A percentile compares a stretch with the other conserved stretches of the same genome.
These are phyloP conservation scores for Danio jaintianensis DNA, from an alignment of 2,797 vertebrate genomes.

Conservation along the genomic window DNA sequence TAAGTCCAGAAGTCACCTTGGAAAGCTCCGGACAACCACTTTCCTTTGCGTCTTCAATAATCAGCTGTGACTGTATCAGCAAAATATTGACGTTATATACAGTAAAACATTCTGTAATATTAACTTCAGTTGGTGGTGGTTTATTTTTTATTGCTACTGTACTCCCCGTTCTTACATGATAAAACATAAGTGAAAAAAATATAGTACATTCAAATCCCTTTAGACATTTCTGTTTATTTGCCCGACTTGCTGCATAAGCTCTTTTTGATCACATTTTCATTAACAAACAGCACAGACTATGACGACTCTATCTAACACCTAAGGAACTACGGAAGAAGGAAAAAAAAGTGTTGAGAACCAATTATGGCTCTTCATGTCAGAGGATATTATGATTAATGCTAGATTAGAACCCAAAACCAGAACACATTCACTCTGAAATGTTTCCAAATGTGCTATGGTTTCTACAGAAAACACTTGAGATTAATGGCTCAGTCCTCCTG, in stretches of 20 bases:
- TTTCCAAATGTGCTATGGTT: slow-evolving; percentile 13
- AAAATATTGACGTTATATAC: not conserved
- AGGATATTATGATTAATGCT: slow-evolving; percentile 42
- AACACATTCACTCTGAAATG: not conserved
- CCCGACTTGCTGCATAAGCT: slow-evolving; percentile 20
- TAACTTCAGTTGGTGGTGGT: not conserved
- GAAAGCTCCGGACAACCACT: not conserved
- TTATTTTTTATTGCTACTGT: not conserved
- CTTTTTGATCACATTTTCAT: slow-evolving; percentile 1
- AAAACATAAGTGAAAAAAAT: not conserved
- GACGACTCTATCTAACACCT: not conserved
- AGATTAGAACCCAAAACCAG: not conserved
- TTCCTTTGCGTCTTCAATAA: not conserved
- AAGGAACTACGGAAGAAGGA: not conserved
- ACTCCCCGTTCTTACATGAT: not conserved
- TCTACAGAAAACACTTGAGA: slow-evolving; percentile 24
- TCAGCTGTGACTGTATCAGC: not conserved
- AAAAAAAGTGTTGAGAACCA: not conserved
- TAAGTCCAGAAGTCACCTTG: slow-evolving; percentile 56
- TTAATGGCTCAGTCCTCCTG: slow-evolving; percentile 27
- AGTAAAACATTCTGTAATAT: not conserved
- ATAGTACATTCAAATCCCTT: slow-evolving; percentile 17
- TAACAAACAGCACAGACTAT: slow-evolving; percentile 13
- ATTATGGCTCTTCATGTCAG: slow-evolving; percentile 5
- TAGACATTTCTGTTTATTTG: not conserved